Base-by-base conservation (phyloP, 92 coral and sea anemone genomes). In the Palythoa heliodiscus region DNA sequence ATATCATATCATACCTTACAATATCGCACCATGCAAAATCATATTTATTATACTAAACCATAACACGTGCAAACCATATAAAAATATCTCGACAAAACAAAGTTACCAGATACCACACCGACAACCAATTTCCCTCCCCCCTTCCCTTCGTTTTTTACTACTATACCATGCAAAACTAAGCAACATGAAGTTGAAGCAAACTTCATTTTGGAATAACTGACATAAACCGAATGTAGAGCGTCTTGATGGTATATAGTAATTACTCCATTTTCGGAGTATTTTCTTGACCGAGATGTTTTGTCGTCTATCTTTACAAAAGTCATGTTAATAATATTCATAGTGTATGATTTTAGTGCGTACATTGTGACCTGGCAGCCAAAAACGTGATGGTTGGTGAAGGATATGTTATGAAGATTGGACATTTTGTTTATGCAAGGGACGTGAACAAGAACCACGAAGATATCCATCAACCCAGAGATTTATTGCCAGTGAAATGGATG, bases 401-500 rank as follows among this genome's bases (percentile, higher is more conserved):
- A 7, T 39, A 72, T n/a, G 53, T 43, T 13, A 72, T 72, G 76
- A 72, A 72, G 76, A 43, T 72, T 5, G 76, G 52, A 16, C 55
- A 72, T 43, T 72, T 72, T n/a, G 76, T 53, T 39, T 35, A 37
- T 72, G 54, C 76, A 11, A 39, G 53, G 22, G 76, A 72, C 53
- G 23, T 72, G 16, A 37, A 43, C 54, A 17, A 39, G 54, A 19
- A 43, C 4, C 20, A 16, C 55, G 76, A 72, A 50, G 11, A 72
- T 24, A 20, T 39, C 1, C 47, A 72, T 16, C 52, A 72, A 25
- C 87, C 94, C 14, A 86, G 91, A 73, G 98, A 95, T 37, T 77
- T 95, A 9, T 82, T 95, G 68, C 98, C 98, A 11, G 92, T 95
- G 77, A 95, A 93, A 73, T 95, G 98, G 98, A 95, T 95, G 98